phyloP scores from a whole-genome alignment of 2,888 invertebrate species.

The Drosophila nigritarsus region DNA sequence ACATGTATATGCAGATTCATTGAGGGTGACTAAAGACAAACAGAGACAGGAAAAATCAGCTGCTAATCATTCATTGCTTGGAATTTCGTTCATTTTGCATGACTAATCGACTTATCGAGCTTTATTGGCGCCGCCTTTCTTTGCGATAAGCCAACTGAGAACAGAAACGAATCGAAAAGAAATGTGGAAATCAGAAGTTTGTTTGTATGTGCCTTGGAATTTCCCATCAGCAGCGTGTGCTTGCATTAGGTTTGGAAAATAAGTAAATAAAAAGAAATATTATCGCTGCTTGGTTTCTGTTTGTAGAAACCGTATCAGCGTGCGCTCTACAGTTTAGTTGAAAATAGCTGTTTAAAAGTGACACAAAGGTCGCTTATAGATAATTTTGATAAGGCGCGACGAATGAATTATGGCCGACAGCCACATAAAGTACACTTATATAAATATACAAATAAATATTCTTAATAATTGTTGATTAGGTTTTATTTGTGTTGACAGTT shows the following conservation, averaged over 20 bases:
- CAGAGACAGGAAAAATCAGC: slow-evolving; percentile 28
- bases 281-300: neutral
- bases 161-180: slow-evolving; percentile 49
- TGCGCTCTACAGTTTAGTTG: slow-evolving; percentile 30
- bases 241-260: neutral
- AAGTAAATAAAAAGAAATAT: slow-evolving; percentile 1
- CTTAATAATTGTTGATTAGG: slow-evolving; percentile 67
- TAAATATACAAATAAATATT: slow-evolving; percentile 24
- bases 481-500: slow-evolving; percentile 63
- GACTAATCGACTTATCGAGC: slow-evolving; percentile 64
- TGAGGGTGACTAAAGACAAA: slow-evolving; percentile 49
- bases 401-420: slow-evolving; percentile 50
- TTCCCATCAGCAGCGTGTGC: slow-evolving; percentile 9
- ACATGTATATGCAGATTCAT: slow-evolving; percentile 4
- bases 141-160: slow-evolving; percentile 51
- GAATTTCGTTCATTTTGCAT: slow-evolving; percentile 36
- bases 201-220: neutral
- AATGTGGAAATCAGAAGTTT: slow-evolving; percentile 70
- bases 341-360: slow-evolving; percentile 43
- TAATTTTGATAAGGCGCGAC: slow-evolving; percentile 70
- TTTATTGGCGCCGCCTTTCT: slow-evolving; percentile 72
- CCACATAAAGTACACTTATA: slow-evolving; percentile 42
- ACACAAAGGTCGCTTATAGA: slow-evolving; percentile 74
- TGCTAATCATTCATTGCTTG: slow-evolving; percentile 31
- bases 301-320: slow-evolving; percentile 11